These are phyloP conservation scores for Drosophila burlai DNA, from an alignment of 1,140 invertebrate genomes.

Conservation along the genomic window DNA sequence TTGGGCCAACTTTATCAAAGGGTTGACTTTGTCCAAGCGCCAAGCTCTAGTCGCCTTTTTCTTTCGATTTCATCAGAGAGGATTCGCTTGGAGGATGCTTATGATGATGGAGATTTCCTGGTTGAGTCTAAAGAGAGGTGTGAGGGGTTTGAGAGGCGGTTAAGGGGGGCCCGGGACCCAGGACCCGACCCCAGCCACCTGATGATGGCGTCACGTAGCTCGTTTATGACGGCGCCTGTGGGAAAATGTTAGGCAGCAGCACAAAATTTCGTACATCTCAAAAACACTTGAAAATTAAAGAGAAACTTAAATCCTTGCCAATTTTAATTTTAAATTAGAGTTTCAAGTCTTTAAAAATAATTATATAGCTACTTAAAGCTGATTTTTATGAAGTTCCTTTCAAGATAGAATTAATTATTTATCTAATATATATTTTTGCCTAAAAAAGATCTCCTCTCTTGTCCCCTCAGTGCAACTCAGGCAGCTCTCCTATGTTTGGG, in stretches of 20 bases:
- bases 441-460: no score
- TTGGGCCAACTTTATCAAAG: slow-evolving; percentile 67
- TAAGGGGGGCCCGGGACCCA: neutral
- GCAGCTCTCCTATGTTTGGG: neutral
- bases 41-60: slow-evolving; percentile 34
- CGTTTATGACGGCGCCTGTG: slow-evolving; percentile 70
- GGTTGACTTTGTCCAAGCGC: slow-evolving; percentile 76
- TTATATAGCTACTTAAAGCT: neutral
- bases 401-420: neutral
- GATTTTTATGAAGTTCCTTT: neutral
- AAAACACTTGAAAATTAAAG: slow-evolving; percentile 8
- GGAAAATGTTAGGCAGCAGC: slow-evolving; percentile 44
- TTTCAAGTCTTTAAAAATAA: no score
- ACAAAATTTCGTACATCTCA: neutral
- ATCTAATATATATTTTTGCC: neutral
- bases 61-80: slow-evolving; percentile 24
- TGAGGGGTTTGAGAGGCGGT: neutral
- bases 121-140: neutral
- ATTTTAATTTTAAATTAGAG: neutral
- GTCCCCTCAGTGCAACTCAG: neutral
- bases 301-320: neutral
- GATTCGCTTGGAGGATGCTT: slow-evolving; percentile 33
- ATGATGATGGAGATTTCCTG: slow-evolving; percentile 26
- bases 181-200: slow-evolving; percentile 51
- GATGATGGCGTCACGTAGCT: slow-evolving; percentile 78